Percentiles rank a stretch among this genome's conserved stretches.
phyloP scores from a whole-genome alignment of 2,888 invertebrate species.

The Drosophila nr. medialis region DNA sequence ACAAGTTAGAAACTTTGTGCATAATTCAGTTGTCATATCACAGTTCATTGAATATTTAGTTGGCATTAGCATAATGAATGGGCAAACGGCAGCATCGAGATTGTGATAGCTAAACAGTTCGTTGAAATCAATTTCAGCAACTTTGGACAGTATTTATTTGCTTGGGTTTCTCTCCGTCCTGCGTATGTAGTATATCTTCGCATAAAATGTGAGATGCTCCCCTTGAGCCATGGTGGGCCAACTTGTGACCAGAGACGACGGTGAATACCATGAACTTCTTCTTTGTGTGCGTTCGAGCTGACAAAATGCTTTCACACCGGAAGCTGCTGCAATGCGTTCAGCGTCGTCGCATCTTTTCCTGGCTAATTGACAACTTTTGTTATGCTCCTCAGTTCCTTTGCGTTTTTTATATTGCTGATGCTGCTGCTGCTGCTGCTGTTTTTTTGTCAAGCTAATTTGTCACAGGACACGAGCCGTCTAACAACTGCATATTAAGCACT shows the following conservation, averaged over 20 bases:
- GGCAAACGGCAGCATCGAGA: background rate
- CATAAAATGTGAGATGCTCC: constrained; percentile 5
- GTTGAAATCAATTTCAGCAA: background rate
- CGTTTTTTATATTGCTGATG: constrained; percentile 53
- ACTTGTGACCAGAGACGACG: constrained; percentile 15
- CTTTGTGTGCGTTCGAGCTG: constrained; percentile 59
- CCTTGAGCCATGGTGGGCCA: constrained; percentile 13
- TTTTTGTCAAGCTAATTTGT: constrained; percentile 72
- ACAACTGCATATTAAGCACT: constrained; percentile 29
- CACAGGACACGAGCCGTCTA: constrained; percentile 54
- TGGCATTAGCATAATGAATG: constrained; percentile 38
- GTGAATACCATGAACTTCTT: constrained; percentile 16
- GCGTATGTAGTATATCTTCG: background rate
- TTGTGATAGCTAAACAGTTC: constrained; percentile 1
- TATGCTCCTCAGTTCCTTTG: constrained; percentile 9
- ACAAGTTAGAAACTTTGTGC: constrained; percentile 6
- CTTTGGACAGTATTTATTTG: constrained; percentile 5
- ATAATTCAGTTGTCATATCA: constrained; percentile 35
- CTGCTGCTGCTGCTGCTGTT: constrained; percentile 2
- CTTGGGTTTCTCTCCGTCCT: background rate
- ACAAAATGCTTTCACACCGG: constrained; percentile 79
- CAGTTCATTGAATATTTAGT: constrained; percentile 41
- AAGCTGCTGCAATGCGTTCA: constrained; percentile 76
- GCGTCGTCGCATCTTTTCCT: constrained; percentile 51
- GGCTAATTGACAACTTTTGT: constrained; percentile 67